phyloP scores from a whole-genome alignment of 2,888 invertebrate species.

The Auanema freiburgensis region DNA sequence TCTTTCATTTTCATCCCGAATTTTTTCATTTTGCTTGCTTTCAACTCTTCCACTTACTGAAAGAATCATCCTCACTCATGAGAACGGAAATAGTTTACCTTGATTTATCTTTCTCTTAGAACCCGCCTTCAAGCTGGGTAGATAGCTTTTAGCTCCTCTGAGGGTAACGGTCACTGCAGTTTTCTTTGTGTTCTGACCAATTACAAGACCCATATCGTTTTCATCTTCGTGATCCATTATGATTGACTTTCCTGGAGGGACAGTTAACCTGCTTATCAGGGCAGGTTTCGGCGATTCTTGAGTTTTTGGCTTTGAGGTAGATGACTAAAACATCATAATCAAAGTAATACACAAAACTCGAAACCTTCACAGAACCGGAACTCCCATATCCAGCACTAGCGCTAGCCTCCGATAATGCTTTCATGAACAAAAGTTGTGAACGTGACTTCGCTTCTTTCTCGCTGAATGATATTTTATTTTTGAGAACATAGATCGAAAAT shows the following conservation, averaged over 20 bases:
- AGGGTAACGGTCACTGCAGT: constrained; percentile 5
- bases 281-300: no score
- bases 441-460: constrained; percentile 26
- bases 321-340: no score
- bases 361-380: neutral
- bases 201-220: constrained; percentile 1
- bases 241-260: neutral
- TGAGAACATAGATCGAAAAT: constrained; percentile 18
- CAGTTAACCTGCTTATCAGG: neutral
- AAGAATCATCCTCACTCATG: neutral
- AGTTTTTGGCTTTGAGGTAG: no score
- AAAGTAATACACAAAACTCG: no score
- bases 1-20: neutral
- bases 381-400: constrained; percentile 28
- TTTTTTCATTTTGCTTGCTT: neutral
- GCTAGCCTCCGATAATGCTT: constrained; percentile 42
- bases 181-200: neutral
- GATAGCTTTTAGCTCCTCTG: constrained; percentile 5
- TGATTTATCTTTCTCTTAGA: neutral
- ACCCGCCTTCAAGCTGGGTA: constrained; percentile 3
- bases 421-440: constrained; percentile 34
- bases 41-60: neutral
- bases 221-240: constrained; percentile 8
- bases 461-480: constrained; percentile 28
- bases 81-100: neutral